Conservation (phyloP, 1,140 invertebrate genomes). For the Acromyrmex charruanus region DNA sequence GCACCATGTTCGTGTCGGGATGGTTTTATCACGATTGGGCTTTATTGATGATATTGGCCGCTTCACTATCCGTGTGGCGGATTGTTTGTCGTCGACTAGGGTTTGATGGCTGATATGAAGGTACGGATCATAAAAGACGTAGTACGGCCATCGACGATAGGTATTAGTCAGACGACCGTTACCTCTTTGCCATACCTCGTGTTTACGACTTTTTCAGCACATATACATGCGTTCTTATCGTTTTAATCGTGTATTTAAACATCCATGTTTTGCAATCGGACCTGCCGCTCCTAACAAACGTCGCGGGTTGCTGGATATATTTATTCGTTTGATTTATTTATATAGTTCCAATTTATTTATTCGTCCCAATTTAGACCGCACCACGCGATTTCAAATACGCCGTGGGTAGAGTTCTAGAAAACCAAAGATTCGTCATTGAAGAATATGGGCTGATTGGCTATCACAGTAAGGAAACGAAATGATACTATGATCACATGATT, state of each 20-base stretch:
- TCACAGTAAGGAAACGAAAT: too few species aligned
- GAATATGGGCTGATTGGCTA: too few species aligned
- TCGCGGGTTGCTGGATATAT: not conserved
- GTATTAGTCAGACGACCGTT: conserved; percentile 16
- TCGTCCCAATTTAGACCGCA: not conserved
- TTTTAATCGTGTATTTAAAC: conserved; percentile 13
- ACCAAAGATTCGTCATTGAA: too few species aligned
- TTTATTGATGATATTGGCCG: conserved; percentile 56
- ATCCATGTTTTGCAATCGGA: not conserved
- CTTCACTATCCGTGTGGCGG: not conserved
- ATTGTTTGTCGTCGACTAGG: conserved; percentile 32
- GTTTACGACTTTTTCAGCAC: conserved; percentile 32
- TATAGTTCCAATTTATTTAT: not conserved
- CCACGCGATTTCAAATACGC: not conserved
- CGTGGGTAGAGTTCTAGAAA: not conserved
- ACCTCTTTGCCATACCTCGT: not conserved
- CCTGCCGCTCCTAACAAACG: conserved; percentile 1
- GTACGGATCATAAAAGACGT: conserved; percentile 35
- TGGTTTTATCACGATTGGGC: conserved; percentile 37
- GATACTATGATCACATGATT: too few species aligned
- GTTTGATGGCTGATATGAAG: conserved; percentile 32
- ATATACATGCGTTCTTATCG: not conserved
- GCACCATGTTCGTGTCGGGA: not conserved
- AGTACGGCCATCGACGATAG: conserved; percentile 32
- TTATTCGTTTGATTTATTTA: conserved; percentile 24